Base-by-base conservation (phyloP, 2,888 invertebrate genomes). In the Hybos culiciformis region DNA sequence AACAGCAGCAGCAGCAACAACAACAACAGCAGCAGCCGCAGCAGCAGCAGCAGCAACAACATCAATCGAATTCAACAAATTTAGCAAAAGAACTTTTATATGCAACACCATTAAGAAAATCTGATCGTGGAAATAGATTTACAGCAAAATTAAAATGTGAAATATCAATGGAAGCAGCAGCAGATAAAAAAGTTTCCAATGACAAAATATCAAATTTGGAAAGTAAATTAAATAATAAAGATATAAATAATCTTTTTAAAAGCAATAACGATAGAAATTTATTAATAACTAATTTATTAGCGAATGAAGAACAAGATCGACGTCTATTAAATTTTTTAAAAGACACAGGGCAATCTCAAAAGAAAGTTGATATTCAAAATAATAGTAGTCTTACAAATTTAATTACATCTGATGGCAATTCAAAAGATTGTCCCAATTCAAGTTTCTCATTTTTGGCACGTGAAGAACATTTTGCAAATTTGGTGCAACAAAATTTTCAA, bases 401-500 rank as follows among this genome's bases (percentile, higher is more conserved):
- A n/a, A n/a, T n/a, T n/a, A n/a, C n/a, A n/a, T n/a, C n/a, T n/a
- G n/a, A n/a, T n/a, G n/a, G n/a, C n/a, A n/a, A n/a, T n/a, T n/a
- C n/a, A n/a, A 59, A 63, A 19, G 67, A 67, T 45, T 65, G 65
- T 44, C 66, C 65, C 11, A 65, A 63, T 45, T 57, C 64, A 2
- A 66, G 65, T 48, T 67, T 67, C 44, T 67, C 68, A 1, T 66
- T 64, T 50, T 51, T 67, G 43, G 67, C 67, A 5, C 56, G 66
- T 1, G 67, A 67, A 47, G 68, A 67, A 46, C 68, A 67, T 46
- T 67, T 67, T 50, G 67, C 67, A 18, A 67, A 67, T 54, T 53
- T 67, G 43, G 63, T 67, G 38, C 68, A 67, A 43, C 67, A 67
- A 44, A 67, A 67, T 42, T 67, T 67, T 38, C 42, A 49, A 11